phyloP scores from a whole-genome alignment of 2,797 vertebrate species.

The Pelochelys cantorii region DNA sequence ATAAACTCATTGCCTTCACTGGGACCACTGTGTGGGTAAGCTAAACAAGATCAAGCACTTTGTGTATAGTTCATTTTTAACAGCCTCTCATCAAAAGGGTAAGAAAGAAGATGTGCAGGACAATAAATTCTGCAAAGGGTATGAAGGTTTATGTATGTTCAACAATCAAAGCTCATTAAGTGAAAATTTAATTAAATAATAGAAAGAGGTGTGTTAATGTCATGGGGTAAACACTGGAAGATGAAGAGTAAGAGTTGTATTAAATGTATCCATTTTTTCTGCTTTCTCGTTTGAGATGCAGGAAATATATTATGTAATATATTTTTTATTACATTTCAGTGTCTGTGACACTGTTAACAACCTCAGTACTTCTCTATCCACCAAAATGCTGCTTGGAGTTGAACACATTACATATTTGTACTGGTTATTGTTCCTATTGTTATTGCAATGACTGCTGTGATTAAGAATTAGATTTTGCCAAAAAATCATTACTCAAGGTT shows the following conservation, averaged over 20 bases:
- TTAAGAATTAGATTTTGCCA: conserved; percentile 27
- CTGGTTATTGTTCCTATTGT: conserved; percentile 4
- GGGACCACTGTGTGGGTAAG: background rate
- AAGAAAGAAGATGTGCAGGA: conserved; percentile 4
- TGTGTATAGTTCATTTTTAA: background rate
- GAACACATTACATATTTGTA: background rate
- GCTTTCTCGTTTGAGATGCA: conserved; percentile 34
- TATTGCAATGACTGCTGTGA: background rate
- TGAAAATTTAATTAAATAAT: conserved; percentile 70
- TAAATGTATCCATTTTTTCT: background rate
- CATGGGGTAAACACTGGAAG: conserved; percentile 48
- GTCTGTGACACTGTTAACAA: conserved; percentile 4
- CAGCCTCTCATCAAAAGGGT: background rate
- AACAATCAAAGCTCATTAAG: conserved; percentile 39
- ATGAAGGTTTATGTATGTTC: conserved; percentile 43
- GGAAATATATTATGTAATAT: conserved; percentile 28
- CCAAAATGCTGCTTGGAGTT: background rate
- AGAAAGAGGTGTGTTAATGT: conserved; percentile 49
- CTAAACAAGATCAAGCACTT: background rate
- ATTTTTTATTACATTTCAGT: conserved; percentile 53
- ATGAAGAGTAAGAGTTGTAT: conserved; percentile 36
- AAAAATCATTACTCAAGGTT: background rate
- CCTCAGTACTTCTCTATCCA: background rate
- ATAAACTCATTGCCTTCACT: background rate
- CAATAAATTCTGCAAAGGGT: conserved; percentile 30